A percentile compares a stretch with the other conserved stretches of the same genome.
phyloP scores from a whole-genome alignment of 2,888 invertebrate genomes.

The Troides oblongomaculatus region DNA sequence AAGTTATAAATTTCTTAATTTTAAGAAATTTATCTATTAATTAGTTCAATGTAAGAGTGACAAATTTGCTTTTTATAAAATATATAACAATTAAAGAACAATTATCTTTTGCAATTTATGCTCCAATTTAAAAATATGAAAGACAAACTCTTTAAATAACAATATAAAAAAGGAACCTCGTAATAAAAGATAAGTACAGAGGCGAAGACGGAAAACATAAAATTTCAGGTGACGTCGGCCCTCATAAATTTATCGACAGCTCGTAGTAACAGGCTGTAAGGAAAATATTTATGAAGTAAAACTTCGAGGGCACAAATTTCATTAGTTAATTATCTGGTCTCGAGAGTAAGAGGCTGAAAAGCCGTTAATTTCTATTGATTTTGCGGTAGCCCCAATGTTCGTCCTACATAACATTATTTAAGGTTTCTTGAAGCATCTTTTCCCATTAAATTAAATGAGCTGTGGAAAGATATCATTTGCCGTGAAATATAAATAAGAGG shows the following conservation, averaged over 20 bases:
- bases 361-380: slow-evolving; percentile 30
- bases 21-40: too few species aligned
- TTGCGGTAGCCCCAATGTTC: slow-evolving; percentile 16
- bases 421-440: background rate
- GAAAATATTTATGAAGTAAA: slow-evolving; percentile 76
- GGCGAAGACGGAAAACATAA: slow-evolving; percentile 69
- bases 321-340: slow-evolving; percentile 67
- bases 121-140: background rate
- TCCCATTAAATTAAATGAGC: background rate
- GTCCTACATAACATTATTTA: slow-evolving; percentile 1
- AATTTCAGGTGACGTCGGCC: slow-evolving; percentile 75
- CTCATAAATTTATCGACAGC: slow-evolving; percentile 78
- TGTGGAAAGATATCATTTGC: background rate
- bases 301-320: slow-evolving; percentile 63
- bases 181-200: slow-evolving; percentile 61
- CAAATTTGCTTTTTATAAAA: too few species aligned
- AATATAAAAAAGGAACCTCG: slow-evolving; percentile 35
- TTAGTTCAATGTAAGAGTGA: too few species aligned
- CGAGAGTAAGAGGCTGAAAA: slow-evolving; percentile 26
- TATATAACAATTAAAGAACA: too few species aligned
- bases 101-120: too few species aligned
- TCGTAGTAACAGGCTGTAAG: slow-evolving; percentile 77
- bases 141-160: background rate
- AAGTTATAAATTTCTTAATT: too few species aligned
- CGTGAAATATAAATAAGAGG: too few species aligned